Evolutionary conservation across 2,113 vertebrate species (phyloP).

Genomic region (Rhynchomys soricoides): DNA sequence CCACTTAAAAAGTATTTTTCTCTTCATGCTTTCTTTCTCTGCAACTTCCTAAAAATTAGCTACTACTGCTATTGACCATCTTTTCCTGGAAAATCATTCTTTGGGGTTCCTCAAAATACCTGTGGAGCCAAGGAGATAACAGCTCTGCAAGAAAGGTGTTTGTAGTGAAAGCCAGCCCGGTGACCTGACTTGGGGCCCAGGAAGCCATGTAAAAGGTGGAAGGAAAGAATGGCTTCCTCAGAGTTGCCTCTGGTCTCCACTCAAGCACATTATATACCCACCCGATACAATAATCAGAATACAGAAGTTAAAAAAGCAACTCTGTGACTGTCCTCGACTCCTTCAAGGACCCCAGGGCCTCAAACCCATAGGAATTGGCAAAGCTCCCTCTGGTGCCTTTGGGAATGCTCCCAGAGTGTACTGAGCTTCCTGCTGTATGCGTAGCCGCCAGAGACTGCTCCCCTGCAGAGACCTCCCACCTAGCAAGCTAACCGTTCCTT

Average conservation of each 20-base stretch:
- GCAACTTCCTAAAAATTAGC: not conserved
- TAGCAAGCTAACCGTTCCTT: not conserved
- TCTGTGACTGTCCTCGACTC: not conserved
- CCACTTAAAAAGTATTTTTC: not conserved
- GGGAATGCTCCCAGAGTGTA: not conserved
- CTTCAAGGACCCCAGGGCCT: not conserved
- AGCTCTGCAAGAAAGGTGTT: not conserved
- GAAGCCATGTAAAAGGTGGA: not conserved
- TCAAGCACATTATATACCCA: too few relatives aligned
- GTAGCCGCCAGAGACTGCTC: not conserved
- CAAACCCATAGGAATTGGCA: not conserved
- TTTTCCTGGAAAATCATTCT: not conserved
- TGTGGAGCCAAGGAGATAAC: not conserved
- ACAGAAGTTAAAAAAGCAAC: not conserved
- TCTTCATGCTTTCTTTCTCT: slow-evolving; percentile 16
- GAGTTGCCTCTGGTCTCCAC: not conserved
- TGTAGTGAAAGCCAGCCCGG: not conserved
- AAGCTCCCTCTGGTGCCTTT: not conserved
- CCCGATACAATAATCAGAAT: not conserved
- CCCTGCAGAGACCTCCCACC: not conserved
- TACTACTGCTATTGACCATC: not conserved
- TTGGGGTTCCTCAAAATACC: not conserved
- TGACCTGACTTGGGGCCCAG: not conserved
- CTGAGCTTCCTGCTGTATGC: not conserved
- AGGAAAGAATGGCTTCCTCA: not conserved